Conservation (phyloP, 2,797 vertebrate species). For the Sebastes iracundus region DNA sequence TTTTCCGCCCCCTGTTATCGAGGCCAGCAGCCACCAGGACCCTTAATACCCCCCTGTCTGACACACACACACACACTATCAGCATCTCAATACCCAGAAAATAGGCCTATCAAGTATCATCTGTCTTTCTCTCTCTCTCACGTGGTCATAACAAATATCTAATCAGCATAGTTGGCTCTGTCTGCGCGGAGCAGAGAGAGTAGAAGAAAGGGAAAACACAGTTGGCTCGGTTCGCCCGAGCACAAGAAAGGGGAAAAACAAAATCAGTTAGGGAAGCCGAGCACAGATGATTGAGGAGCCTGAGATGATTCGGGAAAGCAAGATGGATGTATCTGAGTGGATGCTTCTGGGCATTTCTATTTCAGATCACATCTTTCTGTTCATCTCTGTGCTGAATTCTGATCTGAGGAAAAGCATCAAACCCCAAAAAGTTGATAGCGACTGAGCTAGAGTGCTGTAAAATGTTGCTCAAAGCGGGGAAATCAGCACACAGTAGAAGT, state of each 20-base stretch:
- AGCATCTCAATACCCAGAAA: slow-evolving; percentile 59
- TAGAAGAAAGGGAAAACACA: slow-evolving; percentile 31
- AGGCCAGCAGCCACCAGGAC: slow-evolving; percentile 77
- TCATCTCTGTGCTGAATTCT: slow-evolving; percentile 12
- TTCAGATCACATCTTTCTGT: slow-evolving; percentile 22
- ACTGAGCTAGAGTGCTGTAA: neutral
- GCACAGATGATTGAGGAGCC: slow-evolving; percentile 27
- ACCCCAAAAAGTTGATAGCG: neutral
- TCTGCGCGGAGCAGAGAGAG: slow-evolving; percentile 25
- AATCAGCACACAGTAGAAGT: neutral
- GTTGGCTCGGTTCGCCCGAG: slow-evolving; percentile 15
- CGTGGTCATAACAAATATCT: slow-evolving; percentile 63
- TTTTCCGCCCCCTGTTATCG: slow-evolving; percentile 78
- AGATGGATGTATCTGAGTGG: slow-evolving; percentile 5
- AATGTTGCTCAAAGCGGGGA: slow-evolving; percentile 15
- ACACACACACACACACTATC: slow-evolving; percentile 28
- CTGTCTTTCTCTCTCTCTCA: slow-evolving; percentile 37
- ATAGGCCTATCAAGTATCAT: slow-evolving; percentile 68
- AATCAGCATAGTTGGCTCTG: slow-evolving; percentile 62
- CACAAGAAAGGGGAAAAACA: slow-evolving; percentile 37
- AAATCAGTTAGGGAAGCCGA: slow-evolving; percentile 41
- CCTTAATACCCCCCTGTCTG: slow-evolving; percentile 47
- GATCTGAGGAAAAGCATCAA: slow-evolving; percentile 10
- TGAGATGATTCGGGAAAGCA: slow-evolving; percentile 13
- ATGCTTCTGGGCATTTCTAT: slow-evolving; percentile 2